Conservation (phyloP, 2,888 invertebrate species). For the Brachyptera risi region DNA sequence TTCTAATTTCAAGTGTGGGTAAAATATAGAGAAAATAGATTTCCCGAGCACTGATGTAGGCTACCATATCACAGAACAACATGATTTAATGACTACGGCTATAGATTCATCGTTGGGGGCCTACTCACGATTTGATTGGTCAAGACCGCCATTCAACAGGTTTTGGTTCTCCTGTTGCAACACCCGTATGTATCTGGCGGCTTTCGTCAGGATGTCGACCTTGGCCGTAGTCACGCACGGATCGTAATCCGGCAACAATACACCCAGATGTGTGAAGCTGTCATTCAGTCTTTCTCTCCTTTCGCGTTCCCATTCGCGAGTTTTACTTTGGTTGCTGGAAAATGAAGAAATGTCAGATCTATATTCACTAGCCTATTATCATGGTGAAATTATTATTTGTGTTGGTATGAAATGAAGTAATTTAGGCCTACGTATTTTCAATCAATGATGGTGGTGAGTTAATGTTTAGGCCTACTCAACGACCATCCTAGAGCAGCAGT, state of each 20-base stretch:
- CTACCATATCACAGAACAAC: too few species aligned
- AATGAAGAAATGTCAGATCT: too few species aligned
- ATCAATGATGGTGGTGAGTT: too few species aligned
- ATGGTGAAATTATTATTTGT: not conserved
- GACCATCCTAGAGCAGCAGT: too few species aligned
- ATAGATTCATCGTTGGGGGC: too few species aligned
- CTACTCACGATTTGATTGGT: conserved; percentile 29
- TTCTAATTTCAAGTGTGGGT: too few species aligned
- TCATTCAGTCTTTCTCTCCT: conserved; percentile 61
- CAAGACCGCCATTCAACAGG: conserved; percentile 31
- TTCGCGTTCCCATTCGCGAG: conserved; percentile 61
- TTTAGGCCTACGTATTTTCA: too few species aligned
- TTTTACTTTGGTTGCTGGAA: not conserved
- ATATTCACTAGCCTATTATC: not conserved
- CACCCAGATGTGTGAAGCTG: conserved; percentile 49
- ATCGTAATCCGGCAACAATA: conserved; percentile 48
- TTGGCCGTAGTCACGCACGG: conserved; percentile 37
- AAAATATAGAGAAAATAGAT: too few species aligned
- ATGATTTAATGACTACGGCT: too few species aligned
- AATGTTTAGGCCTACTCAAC: too few species aligned
- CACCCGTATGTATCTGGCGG: conserved; percentile 37
- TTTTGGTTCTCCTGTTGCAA: conserved; percentile 37
- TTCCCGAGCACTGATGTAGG: too few species aligned
- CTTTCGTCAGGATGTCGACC: conserved; percentile 39
- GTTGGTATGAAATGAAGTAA: not conserved